These are phyloP conservation scores for Centropus bengalensis DNA, from an alignment of 2,113 vertebrate genomes.

Conservation along the genomic window DNA sequence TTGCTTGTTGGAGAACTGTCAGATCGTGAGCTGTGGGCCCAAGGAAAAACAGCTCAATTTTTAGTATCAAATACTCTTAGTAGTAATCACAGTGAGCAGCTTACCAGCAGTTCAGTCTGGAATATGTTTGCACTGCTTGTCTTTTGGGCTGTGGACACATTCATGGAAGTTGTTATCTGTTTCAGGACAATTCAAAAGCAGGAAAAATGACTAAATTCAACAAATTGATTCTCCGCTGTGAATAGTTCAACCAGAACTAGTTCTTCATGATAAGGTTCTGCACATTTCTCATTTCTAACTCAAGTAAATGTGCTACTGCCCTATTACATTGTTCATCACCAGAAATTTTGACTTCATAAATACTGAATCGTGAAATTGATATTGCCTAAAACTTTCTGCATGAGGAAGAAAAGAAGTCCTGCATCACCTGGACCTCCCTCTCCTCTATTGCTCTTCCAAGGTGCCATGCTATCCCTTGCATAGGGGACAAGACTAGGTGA, in stretches of 20 bases:
- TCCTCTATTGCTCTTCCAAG: not conserved
- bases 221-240: not conserved
- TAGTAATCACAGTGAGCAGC: not conserved
- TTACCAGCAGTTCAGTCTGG: not conserved
- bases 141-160: conserved; percentile 8
- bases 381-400: not conserved
- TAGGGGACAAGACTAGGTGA: not conserved
- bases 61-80: not conserved
- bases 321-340: not conserved
- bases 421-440: not conserved
- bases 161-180: conserved; percentile 11
- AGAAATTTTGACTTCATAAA: not conserved
- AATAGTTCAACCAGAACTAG: conserved; percentile 7
- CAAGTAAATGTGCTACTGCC: not conserved
- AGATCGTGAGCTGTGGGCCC: not conserved
- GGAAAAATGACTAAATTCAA: conserved; percentile 15
- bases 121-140: not conserved
- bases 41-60: not conserved
- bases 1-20: not conserved
- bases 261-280: not conserved
- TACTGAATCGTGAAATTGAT: not conserved
- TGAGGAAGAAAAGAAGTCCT: not conserved
- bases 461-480: not conserved
- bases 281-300: not conserved
- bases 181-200: conserved; percentile 22